phyloP scores from a whole-genome alignment of 2,113 vertebrate genomes.

The Pagrus major region DNA sequence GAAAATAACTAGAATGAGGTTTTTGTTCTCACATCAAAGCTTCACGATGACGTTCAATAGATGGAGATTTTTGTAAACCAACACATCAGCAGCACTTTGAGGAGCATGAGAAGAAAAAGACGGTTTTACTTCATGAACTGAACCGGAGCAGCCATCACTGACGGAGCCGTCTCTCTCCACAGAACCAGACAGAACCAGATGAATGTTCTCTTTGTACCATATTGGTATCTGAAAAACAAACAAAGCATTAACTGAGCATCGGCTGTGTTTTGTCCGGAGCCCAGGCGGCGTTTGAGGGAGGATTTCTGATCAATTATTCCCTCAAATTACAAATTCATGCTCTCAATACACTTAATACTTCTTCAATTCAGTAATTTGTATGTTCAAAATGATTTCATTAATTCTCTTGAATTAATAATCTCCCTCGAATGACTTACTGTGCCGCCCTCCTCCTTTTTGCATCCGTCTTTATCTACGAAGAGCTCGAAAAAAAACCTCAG shows the following conservation, averaged over 20 bases:
- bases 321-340: not conserved
- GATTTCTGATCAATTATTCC: conserved; percentile 10
- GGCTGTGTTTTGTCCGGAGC: not conserved
- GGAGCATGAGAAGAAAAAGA: not conserved
- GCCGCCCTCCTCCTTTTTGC: not conserved
- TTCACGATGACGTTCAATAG: not conserved
- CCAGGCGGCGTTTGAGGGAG: not conserved
- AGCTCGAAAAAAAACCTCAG: not conserved
- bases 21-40: not conserved
- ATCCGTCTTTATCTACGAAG: not conserved
- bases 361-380: not conserved
- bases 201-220: conserved; percentile 43
- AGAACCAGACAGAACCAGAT: not conserved
- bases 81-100: conserved; percentile 9
- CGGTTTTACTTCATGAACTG: not conserved
- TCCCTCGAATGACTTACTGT: not conserved
- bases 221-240: conserved; percentile 53
- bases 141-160: not conserved
- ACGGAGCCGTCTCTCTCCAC: not conserved
- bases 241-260: not conserved
- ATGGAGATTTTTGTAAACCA: conserved; percentile 10
- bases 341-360: not conserved
- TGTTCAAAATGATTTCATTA: conserved; percentile 5
- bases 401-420: conserved; percentile 21
- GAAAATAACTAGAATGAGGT: not conserved